Conservation (phyloP, 2,888 invertebrate species). For the Dicyrtoma fusca region DNA sequence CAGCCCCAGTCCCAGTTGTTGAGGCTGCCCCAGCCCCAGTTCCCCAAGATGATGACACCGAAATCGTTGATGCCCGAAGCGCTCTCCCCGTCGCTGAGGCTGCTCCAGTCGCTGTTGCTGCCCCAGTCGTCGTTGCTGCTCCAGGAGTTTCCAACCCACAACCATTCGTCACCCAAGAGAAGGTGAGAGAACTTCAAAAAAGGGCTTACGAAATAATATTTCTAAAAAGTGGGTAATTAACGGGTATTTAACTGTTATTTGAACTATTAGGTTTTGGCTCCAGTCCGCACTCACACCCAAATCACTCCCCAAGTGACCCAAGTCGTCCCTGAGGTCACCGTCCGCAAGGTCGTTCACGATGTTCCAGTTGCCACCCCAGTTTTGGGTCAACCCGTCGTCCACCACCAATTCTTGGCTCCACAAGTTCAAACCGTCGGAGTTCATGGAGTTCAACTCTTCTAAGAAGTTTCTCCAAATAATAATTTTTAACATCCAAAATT, state of each 20-base stretch:
- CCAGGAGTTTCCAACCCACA: constrained; percentile 37
- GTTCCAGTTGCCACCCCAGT: constrained; percentile 54
- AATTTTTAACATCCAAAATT: no score
- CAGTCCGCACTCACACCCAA: constrained; percentile 59
- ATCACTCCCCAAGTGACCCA: constrained; percentile 59
- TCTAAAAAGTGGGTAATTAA: no score
- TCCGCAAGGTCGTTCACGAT: constrained; percentile 57
- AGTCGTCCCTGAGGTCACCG: constrained; percentile 58
- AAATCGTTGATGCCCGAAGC: constrained; percentile 16
- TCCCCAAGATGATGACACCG: constrained; percentile 16
- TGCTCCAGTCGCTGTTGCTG: constrained; percentile 8
- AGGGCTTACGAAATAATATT: background rate
- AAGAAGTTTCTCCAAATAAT: no score
- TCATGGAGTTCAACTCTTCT: background rate
- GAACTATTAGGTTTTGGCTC: constrained; percentile 58
- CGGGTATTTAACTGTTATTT: no score
- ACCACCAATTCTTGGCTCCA: background rate
- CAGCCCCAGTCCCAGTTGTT: constrained; percentile 15
- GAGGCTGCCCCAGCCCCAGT: no score
- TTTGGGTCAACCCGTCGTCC: constrained; percentile 38
- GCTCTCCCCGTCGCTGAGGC: background rate
- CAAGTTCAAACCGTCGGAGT: background rate
- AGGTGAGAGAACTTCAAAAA: no score
- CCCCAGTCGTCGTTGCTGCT: constrained; percentile 23
- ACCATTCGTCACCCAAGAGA: constrained; percentile 52